Evolutionary conservation across 2,888 invertebrate species (phyloP).

Genomic region (Ophion slaviceki): DNA sequence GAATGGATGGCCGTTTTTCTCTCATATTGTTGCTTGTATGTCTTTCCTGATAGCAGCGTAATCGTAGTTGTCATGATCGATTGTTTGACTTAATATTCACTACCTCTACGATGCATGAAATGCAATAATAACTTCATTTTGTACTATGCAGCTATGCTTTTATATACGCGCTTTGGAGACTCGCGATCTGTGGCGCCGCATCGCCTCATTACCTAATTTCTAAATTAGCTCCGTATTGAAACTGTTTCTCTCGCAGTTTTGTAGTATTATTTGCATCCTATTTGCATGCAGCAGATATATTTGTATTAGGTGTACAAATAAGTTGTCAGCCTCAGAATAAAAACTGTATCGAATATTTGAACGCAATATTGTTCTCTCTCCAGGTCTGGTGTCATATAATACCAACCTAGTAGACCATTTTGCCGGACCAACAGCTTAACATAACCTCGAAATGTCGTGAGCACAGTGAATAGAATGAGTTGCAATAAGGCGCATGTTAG

Average conservation of each 20-base stretch:
- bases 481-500: no score
- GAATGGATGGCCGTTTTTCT: no score
- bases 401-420: no score
- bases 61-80: not conserved
- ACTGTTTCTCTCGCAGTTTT: slow-evolving; percentile 22
- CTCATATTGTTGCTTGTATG: no score
- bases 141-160: not conserved
- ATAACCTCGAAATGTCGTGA: no score
- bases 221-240: slow-evolving; percentile 55
- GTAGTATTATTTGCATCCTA: slow-evolving; percentile 23
- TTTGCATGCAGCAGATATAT: slow-evolving; percentile 28
- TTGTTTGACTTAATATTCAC: not conserved
- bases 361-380: no score
- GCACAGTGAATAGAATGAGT: no score
- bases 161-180: slow-evolving; percentile 5
- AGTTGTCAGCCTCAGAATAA: no score
- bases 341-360: no score
- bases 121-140: not conserved
- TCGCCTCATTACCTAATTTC: slow-evolving; percentile 56
- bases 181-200: slow-evolving; percentile 31
- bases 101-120: not conserved
- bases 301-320: not conserved
- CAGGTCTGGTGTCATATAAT: no score
- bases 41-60: no score
- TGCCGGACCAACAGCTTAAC: no score